phyloP scores from a whole-genome alignment of 1,140 invertebrate species.

The Nymphalis io region DNA sequence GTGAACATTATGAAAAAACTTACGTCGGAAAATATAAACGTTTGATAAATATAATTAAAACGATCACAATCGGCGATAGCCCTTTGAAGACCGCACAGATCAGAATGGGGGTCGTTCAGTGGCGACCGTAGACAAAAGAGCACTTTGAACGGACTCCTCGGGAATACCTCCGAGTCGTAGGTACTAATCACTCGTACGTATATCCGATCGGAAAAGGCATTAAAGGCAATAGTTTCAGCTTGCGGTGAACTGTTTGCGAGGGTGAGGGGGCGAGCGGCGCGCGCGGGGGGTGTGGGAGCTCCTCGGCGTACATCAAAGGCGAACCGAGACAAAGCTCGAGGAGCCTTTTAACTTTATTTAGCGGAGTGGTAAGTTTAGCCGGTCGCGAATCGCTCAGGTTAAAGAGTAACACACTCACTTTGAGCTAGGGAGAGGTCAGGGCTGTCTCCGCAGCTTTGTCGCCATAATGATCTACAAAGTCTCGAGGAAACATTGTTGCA shows the following conservation, averaged over 20 bases:
- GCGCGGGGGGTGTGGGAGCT: slow-evolving; percentile 39
- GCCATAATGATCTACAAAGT: slow-evolving; percentile 18
- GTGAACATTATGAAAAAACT: neutral
- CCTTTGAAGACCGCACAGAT: slow-evolving; percentile 16
- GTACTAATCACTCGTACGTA: slow-evolving; percentile 74
- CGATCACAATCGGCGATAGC: slow-evolving; percentile 3
- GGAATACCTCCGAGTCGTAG: slow-evolving; percentile 46
- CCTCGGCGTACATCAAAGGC: slow-evolving; percentile 72
- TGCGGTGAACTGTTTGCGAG: slow-evolving; percentile 76
- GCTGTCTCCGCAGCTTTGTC: slow-evolving; percentile 41
- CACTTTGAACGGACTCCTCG: slow-evolving; percentile 63
- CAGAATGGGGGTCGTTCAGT: slow-evolving; percentile 47
- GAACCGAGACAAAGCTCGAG: slow-evolving; percentile 76
- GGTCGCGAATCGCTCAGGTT: slow-evolving; percentile 79
- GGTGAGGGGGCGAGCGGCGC: slow-evolving; percentile 37
- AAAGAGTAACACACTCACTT: slow-evolving; percentile 80
- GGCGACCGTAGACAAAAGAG: slow-evolving; percentile 52
- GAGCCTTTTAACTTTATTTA: slow-evolving; percentile 81
- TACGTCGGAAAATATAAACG: neutral
- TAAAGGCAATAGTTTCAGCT: slow-evolving; percentile 76
- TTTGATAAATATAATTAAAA: slow-evolving; percentile 13
- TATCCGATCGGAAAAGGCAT: slow-evolving; percentile 72
- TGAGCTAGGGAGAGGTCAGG: slow-evolving; percentile 64
- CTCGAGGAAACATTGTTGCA: slow-evolving; percentile 2
- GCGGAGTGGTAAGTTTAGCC: slow-evolving; percentile 80